Base-by-base conservation (phyloP, 2,797 vertebrate species). In the Florisuga fusca region DNA sequence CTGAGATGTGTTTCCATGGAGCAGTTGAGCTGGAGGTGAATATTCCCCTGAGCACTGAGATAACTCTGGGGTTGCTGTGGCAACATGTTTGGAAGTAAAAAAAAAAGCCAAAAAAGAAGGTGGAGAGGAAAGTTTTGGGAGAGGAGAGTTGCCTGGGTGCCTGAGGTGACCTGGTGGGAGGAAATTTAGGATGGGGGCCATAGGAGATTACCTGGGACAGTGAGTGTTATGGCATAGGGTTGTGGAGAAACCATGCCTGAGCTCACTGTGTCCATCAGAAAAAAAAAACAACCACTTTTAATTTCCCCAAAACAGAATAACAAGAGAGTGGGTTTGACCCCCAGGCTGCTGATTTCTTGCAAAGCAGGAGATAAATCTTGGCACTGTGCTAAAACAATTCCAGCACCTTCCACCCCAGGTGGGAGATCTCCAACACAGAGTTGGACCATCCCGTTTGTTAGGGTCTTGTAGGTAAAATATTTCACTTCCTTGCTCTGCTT, bases 21-120 rank as follows among this genome's bases (percentile, higher is more conserved):
- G 82, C 77, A 41, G 68, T 73, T 29, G 36, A 57, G 45, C 6
- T 31, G 34, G 72, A 66, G 57, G 61, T 34, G 77, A 74, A 33
- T 58, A n/a, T 79, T 89, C 33, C 77, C 57, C 43, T 4, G 71
- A 82, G 84, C 1, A 0, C 57, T 0, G 23, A 58, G 25, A 29
- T 79, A 93, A 85, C 5, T 72, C 85, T 89, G 88, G n/a, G 54
- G 68, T 95, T 93, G 85, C 91, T 95, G 89, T 87, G 83, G 89
- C 91, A 93, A 95, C 82, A 10, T 29, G 31, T 72, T 78, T 72
- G 58, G 63, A 79, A 54, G 25, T 50, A 29, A 48, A 63, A 36
- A 27, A n/a, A 36, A 34, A 26, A 25, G 7, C 13, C 36, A 21
- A 74, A 83, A 85, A 46, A 1, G 3, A 19, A 71, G 14, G 15